Evolutionary conservation across 1,140 invertebrate species (phyloP).

Genomic region (Drosophila insularis): DNA sequence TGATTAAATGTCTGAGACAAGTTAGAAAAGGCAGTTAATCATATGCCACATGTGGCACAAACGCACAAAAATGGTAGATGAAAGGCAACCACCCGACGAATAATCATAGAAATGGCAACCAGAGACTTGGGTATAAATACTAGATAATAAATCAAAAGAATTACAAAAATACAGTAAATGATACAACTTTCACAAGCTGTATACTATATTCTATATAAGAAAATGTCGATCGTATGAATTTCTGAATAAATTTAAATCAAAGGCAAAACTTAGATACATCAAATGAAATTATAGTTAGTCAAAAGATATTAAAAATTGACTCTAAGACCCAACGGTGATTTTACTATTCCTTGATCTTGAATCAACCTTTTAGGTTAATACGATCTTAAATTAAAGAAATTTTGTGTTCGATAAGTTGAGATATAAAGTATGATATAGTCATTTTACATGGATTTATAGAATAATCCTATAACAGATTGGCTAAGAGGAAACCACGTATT

Average conservation of each 20-base stretch:
- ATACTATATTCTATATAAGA: neutral
- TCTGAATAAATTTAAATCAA: neutral
- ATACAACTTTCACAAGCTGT: neutral
- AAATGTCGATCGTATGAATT: neutral
- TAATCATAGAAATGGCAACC: constrained; percentile 2
- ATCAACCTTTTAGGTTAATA: no score
- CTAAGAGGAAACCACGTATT: no score
- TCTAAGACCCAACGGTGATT: no score
- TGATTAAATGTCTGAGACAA: constrained; percentile 72
- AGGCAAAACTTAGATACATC: neutral
- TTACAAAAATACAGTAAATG: constrained; percentile 52
- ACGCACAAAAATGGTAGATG: neutral
- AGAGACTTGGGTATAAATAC: constrained; percentile 56
- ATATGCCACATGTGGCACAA: constrained; percentile 65
- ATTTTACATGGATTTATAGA: no score
- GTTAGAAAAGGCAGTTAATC: constrained; percentile 71
- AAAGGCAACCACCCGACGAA: constrained; percentile 19
- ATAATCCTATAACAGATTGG: no score
- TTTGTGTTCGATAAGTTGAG: no score
- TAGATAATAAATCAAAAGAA: constrained; percentile 71
- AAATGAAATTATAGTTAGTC: no score
- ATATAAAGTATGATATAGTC: no score
- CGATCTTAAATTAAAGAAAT: no score
- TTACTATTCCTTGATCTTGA: no score
- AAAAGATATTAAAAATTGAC: no score